Evolutionary conservation across 2,888 invertebrate genomes (phyloP).

Genomic region (Drosophila setosimentum): DNA sequence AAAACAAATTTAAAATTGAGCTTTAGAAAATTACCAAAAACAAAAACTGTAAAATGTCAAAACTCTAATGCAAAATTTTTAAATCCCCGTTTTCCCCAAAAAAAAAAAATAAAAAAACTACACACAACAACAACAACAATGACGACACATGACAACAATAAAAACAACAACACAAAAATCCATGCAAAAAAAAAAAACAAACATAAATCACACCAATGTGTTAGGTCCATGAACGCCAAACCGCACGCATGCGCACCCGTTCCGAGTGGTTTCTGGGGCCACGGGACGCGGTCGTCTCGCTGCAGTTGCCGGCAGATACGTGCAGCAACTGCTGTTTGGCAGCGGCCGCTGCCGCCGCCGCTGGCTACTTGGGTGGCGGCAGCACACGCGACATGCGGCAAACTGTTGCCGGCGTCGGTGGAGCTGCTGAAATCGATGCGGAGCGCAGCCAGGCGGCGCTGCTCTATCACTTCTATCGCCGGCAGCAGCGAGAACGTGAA

Average conservation of each 20-base stretch:
- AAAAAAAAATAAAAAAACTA: conserved; percentile 35
- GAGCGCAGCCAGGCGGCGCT: conserved; percentile 61
- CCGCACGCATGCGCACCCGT: conserved; percentile 97
- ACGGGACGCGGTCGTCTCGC: conserved; percentile 80
- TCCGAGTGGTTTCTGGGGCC: conserved; percentile 96
- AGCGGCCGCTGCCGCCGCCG: conserved; percentile 64
- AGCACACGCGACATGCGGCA: conserved; percentile 73
- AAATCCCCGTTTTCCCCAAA: conserved; percentile 71
- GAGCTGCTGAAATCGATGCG: conserved; percentile 40
- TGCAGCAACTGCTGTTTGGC: conserved; percentile 83
- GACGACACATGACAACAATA: conserved; percentile 39
- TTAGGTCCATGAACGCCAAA: conserved; percentile 97
- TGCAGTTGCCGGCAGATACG: conserved; percentile 79
- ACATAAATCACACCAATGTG: conserved; percentile 40
- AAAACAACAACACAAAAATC: conserved; percentile 34
- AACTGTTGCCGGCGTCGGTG: conserved; percentile 36
- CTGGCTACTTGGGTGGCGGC: conserved; percentile 79
- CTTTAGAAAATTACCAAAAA: conserved; percentile 10
- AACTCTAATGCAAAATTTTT: conserved; percentile 75
- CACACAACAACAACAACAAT: conserved; percentile 41
- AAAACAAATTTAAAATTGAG: conserved; percentile 33
- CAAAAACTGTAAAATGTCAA: conserved; percentile 53
- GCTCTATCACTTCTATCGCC: conserved; percentile 78
- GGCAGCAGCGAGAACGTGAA: conserved; percentile 69
- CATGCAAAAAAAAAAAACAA: conserved; percentile 34